phyloP scores from a whole-genome alignment of 2,888 invertebrate species.

The Orthosia gracilis region DNA sequence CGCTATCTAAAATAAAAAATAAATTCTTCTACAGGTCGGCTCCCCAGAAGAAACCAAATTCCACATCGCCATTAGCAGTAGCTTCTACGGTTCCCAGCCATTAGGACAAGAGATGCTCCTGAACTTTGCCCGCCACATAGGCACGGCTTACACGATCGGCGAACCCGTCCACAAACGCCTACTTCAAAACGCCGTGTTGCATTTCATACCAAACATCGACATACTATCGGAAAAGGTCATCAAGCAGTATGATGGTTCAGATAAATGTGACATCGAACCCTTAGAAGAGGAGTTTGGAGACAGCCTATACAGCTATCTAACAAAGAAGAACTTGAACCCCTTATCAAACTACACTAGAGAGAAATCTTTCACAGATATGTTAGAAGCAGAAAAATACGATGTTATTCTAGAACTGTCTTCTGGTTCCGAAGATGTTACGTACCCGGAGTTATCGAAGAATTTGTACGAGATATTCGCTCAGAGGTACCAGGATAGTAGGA shows the following conservation, averaged over 20 bases:
- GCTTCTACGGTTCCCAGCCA: slow-evolving; percentile 95
- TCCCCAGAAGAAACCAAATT: slow-evolving; percentile 95
- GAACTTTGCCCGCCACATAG: slow-evolving; percentile 95
- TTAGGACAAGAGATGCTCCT: slow-evolving; percentile 96
- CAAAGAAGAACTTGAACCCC: slow-evolving; percentile 84
- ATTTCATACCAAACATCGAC: slow-evolving; percentile 93
- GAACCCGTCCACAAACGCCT: slow-evolving; percentile 93
- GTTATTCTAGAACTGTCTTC: slow-evolving; percentile 94
- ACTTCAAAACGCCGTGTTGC: slow-evolving; percentile 94
- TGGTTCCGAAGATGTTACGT: slow-evolving; percentile 93
- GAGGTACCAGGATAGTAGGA: slow-evolving; percentile 84
- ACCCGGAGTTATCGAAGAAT: slow-evolving; percentile 82
- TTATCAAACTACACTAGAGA: slow-evolving; percentile 87
- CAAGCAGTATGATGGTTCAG: slow-evolving; percentile 75
- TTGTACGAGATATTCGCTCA: slow-evolving; percentile 89
- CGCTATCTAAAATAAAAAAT: background rate
- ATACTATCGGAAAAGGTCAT: slow-evolving; percentile 79
- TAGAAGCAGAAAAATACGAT: slow-evolving; percentile 93
- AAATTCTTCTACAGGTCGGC: slow-evolving; percentile 90
- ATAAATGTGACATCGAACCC: slow-evolving; percentile 79
- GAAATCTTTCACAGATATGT: slow-evolving; percentile 92
- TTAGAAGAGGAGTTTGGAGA: slow-evolving; percentile 93
- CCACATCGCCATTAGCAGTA: slow-evolving; percentile 96
- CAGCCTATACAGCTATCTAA: slow-evolving; percentile 89
- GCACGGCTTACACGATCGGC: slow-evolving; percentile 93